Evolutionary conservation across 2,113 vertebrate genomes (phyloP).

Genomic region (Toxotes jaculatrix): DNA sequence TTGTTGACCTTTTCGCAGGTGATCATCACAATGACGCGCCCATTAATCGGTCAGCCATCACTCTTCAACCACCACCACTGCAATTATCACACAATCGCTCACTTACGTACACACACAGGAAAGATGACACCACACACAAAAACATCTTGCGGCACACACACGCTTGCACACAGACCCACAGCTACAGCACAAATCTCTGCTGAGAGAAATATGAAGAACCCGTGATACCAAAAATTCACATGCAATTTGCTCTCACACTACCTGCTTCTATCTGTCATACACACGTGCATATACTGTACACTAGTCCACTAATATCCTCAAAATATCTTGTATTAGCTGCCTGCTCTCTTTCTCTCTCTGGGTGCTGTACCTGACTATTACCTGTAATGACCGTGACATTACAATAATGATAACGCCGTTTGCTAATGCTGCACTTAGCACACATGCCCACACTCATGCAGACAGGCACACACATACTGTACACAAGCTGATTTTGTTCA

Average conservation of each 20-base stretch:
- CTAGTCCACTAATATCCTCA: constrained; percentile 27
- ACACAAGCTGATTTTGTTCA: constrained; percentile 30
- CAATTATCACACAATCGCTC: constrained; percentile 73
- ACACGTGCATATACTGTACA: constrained; percentile 26
- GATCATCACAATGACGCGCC: constrained; percentile 80
- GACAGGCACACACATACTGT: constrained; percentile 23
- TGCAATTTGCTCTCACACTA: constrained; percentile 48
- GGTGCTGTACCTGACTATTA: constrained; percentile 82
- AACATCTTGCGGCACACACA: constrained; percentile 28
- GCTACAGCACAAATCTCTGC: constrained; percentile 17
- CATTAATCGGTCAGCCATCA: constrained; percentile 84
- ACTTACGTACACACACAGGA: constrained; percentile 23
- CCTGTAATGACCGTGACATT: constrained; percentile 84
- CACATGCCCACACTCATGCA: constrained; percentile 48
- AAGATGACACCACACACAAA: constrained; percentile 22
- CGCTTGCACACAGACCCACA: background rate
- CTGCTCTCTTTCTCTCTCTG: constrained; percentile 73
- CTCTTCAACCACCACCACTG: constrained; percentile 72
- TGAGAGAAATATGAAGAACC: constrained; percentile 36
- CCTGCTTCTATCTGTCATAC: constrained; percentile 37
- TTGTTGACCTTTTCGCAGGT: constrained; percentile 87
- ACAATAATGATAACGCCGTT: constrained; percentile 79
- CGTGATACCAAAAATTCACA: constrained; percentile 40
- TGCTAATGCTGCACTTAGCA: constrained; percentile 77
- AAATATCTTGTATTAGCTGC: constrained; percentile 77